Percentiles rank a stretch among this genome's conserved stretches.
phyloP scores from a whole-genome alignment of 2,797 vertebrate genomes.

The Chiloscyllium punctatum region DNA sequence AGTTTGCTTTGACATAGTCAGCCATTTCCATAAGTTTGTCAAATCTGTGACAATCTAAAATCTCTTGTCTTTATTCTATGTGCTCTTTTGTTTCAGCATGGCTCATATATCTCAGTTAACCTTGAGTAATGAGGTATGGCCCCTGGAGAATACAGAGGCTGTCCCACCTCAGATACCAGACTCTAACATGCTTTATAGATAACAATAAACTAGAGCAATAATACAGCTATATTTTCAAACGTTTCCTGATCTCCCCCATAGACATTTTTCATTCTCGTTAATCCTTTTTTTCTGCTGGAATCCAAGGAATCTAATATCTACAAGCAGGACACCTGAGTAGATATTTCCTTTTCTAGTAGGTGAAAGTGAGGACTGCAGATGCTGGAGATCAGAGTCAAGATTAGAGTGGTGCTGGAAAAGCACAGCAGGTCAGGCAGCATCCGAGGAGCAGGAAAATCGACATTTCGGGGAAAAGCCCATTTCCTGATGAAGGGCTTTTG shows the following conservation, averaged over 20 bases:
- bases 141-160: background rate
- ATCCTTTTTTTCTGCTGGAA: too few relatives aligned
- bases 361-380: too few relatives aligned
- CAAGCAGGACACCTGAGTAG: background rate
- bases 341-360: background rate
- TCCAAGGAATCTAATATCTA: background rate
- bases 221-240: background rate
- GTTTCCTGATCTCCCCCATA: background rate
- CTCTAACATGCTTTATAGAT: background rate
- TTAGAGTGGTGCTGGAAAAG: too few relatives aligned
- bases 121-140: background rate
- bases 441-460: too few relatives aligned
- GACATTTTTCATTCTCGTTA: too few relatives aligned
- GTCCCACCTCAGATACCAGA: background rate
- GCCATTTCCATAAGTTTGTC: background rate
- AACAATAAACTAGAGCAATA: background rate
- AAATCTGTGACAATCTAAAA: background rate
- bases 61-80: background rate
- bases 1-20: background rate
- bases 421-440: too few relatives aligned
- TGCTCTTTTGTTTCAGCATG: background rate
- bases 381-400: too few relatives aligned
- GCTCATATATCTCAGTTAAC: background rate
- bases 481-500: too few relatives aligned
- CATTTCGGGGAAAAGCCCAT: too few relatives aligned